Evolutionary conservation across 2,888 invertebrate species (phyloP).

Genomic region (Eupeodes luniger): DNA sequence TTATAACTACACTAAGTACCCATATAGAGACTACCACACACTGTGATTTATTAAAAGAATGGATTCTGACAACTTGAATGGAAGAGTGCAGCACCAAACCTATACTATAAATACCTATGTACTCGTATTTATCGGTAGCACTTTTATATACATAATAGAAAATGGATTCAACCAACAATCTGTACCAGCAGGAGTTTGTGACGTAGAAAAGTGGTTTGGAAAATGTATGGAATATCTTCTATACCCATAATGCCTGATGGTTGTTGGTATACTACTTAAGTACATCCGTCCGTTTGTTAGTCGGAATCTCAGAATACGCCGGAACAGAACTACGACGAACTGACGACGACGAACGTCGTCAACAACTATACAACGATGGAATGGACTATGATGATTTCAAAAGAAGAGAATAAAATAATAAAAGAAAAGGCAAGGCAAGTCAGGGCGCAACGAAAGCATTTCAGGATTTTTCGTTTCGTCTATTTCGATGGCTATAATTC

Average conservation of each 20-base stretch:
- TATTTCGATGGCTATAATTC: slow-evolving; percentile 84
- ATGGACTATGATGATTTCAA: slow-evolving; percentile 20
- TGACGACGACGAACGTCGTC: background rate
- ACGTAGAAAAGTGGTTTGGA: slow-evolving; percentile 61
- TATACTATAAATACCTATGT: background rate
- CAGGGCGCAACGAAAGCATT: slow-evolving; percentile 66
- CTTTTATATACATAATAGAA: background rate
- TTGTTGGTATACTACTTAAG: slow-evolving; percentile 54
- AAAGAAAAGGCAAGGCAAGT: slow-evolving; percentile 20
- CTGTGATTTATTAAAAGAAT: slow-evolving; percentile 76
- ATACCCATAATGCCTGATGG: slow-evolving; percentile 4
- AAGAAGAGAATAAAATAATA: background rate
- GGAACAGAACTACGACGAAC: slow-evolving; percentile 26
- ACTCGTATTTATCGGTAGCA: slow-evolving; percentile 25
- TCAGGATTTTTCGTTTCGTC: slow-evolving; percentile 79
- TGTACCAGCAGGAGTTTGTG: slow-evolving; percentile 68
- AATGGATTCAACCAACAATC: slow-evolving; percentile 19
- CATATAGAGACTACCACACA: slow-evolving; percentile 62
- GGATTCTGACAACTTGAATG: slow-evolving; percentile 73
- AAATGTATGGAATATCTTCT: slow-evolving; percentile 27
- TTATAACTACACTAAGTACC: slow-evolving; percentile 35
- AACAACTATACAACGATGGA: slow-evolving; percentile 15
- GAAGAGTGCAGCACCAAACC: slow-evolving; percentile 55
- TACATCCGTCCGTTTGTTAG: slow-evolving; percentile 44
- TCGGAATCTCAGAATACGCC: slow-evolving; percentile 4